Evolutionary conservation across 2,888 invertebrate species (phyloP).

Genomic region (Junonia oenone): DNA sequence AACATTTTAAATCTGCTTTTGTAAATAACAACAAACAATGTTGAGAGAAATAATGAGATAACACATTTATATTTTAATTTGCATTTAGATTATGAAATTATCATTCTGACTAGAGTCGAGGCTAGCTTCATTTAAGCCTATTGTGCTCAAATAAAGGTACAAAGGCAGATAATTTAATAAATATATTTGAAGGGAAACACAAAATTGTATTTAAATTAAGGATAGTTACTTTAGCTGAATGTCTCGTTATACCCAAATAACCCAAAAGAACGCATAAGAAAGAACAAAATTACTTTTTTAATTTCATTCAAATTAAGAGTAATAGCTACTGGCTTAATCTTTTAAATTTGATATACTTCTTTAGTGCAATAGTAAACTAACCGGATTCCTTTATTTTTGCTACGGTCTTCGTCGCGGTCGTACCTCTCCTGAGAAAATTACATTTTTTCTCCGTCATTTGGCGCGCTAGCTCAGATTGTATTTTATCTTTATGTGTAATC

Average conservation of each 20-base stretch:
- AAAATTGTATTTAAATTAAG: slow-evolving; percentile 6
- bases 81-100: slow-evolving; percentile 37
- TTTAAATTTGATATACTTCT: slow-evolving; percentile 3
- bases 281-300: not conserved
- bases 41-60: slow-evolving; percentile 11
- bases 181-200: slow-evolving; percentile 11
- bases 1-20: not conserved
- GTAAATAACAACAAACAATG: not conserved
- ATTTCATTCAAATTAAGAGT: not conserved
- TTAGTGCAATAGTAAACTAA: slow-evolving; percentile 10
- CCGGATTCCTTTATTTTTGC: slow-evolving; percentile 45
- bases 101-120: slow-evolving; percentile 31
- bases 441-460: slow-evolving; percentile 71
- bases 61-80: slow-evolving; percentile 30
- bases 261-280: not conserved
- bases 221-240: not conserved
- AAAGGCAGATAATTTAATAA: slow-evolving; percentile 14
- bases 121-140: slow-evolving; percentile 29
- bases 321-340: slow-evolving; percentile 1
- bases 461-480: slow-evolving; percentile 71
- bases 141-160: slow-evolving; percentile 24
- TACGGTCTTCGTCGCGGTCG: slow-evolving; percentile 43
- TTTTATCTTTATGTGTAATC: slow-evolving; percentile 77
- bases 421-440: slow-evolving; percentile 61
- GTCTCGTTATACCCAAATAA: not conserved